Conservation (phyloP, 2,113 vertebrate species). For the Noturus placidus region DNA sequence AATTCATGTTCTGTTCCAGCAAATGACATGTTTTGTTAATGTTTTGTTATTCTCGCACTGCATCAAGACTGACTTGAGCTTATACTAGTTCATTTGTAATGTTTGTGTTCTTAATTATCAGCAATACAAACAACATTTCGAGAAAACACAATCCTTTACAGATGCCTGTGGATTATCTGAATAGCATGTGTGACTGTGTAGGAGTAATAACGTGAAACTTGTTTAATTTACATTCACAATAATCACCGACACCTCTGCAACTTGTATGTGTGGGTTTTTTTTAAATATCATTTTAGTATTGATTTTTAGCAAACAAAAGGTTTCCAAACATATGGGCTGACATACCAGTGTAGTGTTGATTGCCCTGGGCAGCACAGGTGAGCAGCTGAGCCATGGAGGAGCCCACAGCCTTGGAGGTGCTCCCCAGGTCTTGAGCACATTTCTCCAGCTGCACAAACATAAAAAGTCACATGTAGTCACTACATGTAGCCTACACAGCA, state of each 20-base stretch:
- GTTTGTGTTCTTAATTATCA: not conserved
- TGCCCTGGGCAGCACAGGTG: slow-evolving; percentile 96
- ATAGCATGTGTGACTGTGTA: too few relatives aligned
- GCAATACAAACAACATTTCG: not conserved
- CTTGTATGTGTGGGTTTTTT: not conserved
- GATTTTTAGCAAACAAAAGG: not conserved
- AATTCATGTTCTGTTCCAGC: not conserved
- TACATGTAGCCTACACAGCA: not conserved
- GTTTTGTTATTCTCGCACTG: not conserved
- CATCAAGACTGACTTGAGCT: not conserved
- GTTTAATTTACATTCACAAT: not conserved
- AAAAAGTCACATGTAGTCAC: not conserved
- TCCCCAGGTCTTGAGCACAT: slow-evolving; percentile 95
- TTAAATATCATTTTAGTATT: not conserved
- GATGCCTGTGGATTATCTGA: not conserved
- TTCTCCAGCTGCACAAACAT: slow-evolving; percentile 85
- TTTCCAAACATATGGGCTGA: not conserved
- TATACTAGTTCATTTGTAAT: not conserved
- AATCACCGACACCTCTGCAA: not conserved
- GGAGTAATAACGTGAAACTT: not conserved
- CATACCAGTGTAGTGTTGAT: slow-evolving; percentile 96
- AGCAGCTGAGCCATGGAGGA: slow-evolving; percentile 97
- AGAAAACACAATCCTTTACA: not conserved
- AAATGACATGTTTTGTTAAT: not conserved
- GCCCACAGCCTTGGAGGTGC: slow-evolving; percentile 94